Percentiles rank a stretch among this genome's conserved stretches.
Conservation (phyloP, 1,140 invertebrate species). For the Watersipora subatra region DNA sequence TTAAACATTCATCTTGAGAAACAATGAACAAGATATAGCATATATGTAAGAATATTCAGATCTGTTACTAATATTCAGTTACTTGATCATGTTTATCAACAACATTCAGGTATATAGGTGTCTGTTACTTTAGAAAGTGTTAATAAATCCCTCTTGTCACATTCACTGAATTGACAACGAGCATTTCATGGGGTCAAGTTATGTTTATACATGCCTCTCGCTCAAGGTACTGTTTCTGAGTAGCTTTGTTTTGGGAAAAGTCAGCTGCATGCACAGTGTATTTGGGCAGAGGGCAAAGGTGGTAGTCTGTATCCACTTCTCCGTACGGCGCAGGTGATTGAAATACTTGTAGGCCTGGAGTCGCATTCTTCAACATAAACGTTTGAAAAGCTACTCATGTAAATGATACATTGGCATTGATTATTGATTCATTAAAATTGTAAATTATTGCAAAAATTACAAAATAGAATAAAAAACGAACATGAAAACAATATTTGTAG, state of each 20-base stretch:
- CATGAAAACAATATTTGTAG: not conserved
- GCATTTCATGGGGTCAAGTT: too few relatives aligned
- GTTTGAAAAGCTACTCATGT: too few relatives aligned
- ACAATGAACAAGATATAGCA: not conserved
- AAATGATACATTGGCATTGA: too few relatives aligned
- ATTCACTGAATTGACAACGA: too few relatives aligned
- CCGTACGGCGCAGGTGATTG: constrained; percentile 31
- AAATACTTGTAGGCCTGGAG: constrained; percentile 35
- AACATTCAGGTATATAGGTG: too few relatives aligned
- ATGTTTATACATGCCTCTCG: constrained; percentile 27
- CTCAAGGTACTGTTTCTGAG: constrained; percentile 34
- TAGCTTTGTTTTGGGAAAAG: constrained; percentile 21
- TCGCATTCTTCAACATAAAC: constrained; percentile 27
- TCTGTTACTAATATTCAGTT: not conserved
- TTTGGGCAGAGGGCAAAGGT: constrained; percentile 33
- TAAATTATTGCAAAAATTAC: not conserved
- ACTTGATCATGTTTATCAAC: too few relatives aligned
- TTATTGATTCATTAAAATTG: too few relatives aligned
- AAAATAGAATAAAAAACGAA: not conserved
- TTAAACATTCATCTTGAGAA: too few relatives aligned
- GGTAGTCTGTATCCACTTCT: constrained; percentile 33
- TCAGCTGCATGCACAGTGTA: constrained; percentile 19
- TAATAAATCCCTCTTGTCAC: too few relatives aligned
- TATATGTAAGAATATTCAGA: not conserved
- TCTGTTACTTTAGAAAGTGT: too few relatives aligned